Evolutionary conservation across 1,140 invertebrate genomes (phyloP).

Genomic region (Papilio glaucus): DNA sequence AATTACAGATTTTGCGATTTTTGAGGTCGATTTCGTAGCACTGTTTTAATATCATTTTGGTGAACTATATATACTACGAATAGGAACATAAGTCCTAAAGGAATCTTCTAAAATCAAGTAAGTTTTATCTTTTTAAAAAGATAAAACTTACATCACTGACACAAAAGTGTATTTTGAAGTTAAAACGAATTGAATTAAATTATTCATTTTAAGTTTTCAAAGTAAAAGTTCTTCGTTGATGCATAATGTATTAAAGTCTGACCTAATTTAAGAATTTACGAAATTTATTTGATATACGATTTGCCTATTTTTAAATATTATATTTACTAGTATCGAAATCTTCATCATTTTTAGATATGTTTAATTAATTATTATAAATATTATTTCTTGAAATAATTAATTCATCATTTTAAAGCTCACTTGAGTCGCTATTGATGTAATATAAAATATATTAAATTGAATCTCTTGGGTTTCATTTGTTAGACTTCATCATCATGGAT

Average conservation of each 20-base stretch:
- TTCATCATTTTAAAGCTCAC: too few species aligned
- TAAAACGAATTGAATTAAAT: constrained; percentile 26
- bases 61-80: constrained; percentile 2
- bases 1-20: neutral
- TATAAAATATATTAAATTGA: too few species aligned
- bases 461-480: too few species aligned
- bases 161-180: neutral
- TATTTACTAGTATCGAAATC: too few species aligned
- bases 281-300: constrained; percentile 12
- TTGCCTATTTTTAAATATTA: neutral
- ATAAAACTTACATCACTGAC: neutral
- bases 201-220: constrained; percentile 24
- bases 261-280: neutral
- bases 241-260: constrained; percentile 25
- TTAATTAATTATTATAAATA: too few species aligned
- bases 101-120: neutral
- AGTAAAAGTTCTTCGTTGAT: constrained; percentile 8
- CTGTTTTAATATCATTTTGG: neutral
- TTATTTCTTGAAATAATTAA: too few species aligned
- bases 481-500: too few species aligned
- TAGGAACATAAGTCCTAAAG: neutral
- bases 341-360: too few species aligned
- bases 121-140: neutral
- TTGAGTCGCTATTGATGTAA: too few species aligned
- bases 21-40: neutral